Percentiles rank a stretch among this genome's conserved stretches.
These are phyloP conservation scores for Hepsetus odoe DNA, from an alignment of 2,113 vertebrate genomes.

Conservation along the genomic window DNA sequence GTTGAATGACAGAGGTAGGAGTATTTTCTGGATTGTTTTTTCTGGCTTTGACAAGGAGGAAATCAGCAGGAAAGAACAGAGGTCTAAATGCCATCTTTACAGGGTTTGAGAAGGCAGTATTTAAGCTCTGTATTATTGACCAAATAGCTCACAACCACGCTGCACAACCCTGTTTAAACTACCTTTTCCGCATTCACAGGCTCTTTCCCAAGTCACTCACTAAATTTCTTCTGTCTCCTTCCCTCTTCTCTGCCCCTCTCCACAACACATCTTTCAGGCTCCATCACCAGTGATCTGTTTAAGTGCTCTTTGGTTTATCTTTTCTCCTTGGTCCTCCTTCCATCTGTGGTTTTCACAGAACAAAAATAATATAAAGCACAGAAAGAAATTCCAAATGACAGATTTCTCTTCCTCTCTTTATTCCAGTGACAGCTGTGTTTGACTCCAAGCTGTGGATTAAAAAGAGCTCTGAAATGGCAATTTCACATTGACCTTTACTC, in stretches of 20 bases:
- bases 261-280: background rate
- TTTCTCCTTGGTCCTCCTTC: background rate
- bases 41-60: background rate
- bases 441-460: constrained; percentile 26
- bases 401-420: constrained; percentile 20
- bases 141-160: background rate
- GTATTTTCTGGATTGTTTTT: constrained; percentile 11
- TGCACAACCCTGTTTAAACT: background rate
- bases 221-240: background rate
- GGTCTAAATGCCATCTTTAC: constrained; percentile 21
- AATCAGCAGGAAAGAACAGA: background rate
- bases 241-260: background rate
- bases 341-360: constrained; percentile 9
- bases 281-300: background rate
- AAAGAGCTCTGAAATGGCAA: constrained; percentile 42
- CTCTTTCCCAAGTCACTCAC: background rate
- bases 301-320: background rate
- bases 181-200: background rate
- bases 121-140: background rate
- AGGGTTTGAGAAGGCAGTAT: background rate
- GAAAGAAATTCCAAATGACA: constrained; percentile 30
- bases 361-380: constrained; percentile 17
- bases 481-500: constrained; percentile 48
- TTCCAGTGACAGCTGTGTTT: constrained; percentile 20
- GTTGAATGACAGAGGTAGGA: background rate